Evolutionary conservation across 1,140 invertebrate genomes (phyloP), one percentile per base, ranked within the genome.

Genomic region (Lerema accius): DNA sequence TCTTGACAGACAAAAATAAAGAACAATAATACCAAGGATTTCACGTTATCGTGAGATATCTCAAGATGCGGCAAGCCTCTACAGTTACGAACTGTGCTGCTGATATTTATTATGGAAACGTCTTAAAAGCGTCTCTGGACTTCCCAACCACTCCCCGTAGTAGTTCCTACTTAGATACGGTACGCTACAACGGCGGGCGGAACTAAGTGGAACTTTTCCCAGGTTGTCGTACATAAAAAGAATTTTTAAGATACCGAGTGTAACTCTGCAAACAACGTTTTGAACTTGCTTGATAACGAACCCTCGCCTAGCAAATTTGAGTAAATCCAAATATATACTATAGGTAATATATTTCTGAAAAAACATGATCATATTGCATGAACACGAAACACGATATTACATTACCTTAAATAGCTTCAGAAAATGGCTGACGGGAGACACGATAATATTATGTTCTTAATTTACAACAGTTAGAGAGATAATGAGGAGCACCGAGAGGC

Each of bases 201-300:
- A 89, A 86, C 85, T 82, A 84, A 86, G 85, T 86, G 81, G 81
- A 90, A 88, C 82, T 86, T 84, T 83, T 82, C 76, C 82, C 81
- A 82, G 80, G 84, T 86, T 75, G 80, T 71, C 75, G 76, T 80
- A 69, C 72, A 84, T 82, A 88, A 88, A 88, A 90, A 85, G 82
- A 90, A 84, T 86, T 86, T 78, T 84, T 83, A 89, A 83, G 77
- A 86, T 77, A 73, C 76, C 66, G 73, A 66, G 73, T 69, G 71
- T 46, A 78, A 78, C 69, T 79, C 72, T 55, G 68, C 62, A 78
- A 79, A 73, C 69, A 73, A 71, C 69, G 69, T 75, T 84, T 77
- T 74, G 60, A 79, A 75, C 50, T 78, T 63, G 16, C 37, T 59
- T 42, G 51, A 65, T 58, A 60, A 37, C 5, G 9, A 51, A 14